phyloP scores from a whole-genome alignment of 2,797 vertebrate species.

The Premnoplex brunnescens region DNA sequence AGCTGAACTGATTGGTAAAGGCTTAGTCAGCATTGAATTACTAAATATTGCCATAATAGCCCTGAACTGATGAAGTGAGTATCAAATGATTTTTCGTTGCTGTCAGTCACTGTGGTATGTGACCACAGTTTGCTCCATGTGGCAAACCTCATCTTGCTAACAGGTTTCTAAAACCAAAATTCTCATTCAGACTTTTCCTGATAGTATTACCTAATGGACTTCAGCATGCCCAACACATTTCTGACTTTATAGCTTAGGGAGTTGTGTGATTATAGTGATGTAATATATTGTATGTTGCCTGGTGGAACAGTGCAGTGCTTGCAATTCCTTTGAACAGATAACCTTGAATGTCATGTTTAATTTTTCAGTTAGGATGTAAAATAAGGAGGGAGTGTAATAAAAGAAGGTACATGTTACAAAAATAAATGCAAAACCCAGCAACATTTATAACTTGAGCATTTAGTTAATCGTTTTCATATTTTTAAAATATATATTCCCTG shows the following conservation, averaged over 20 bases:
- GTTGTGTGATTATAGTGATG: not conserved
- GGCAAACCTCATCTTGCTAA: not conserved
- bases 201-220: not conserved
- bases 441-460: not conserved
- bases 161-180: constrained; percentile 12
- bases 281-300: not conserved
- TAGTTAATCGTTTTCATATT: not conserved
- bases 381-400: not conserved
- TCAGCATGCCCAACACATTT: not conserved
- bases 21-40: constrained; percentile 30
- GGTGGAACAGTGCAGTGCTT: not conserved
- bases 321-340: not conserved
- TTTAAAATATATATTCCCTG: fast-evolving
- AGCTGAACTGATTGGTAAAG: constrained; percentile 21
- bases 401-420: not conserved
- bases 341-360: not conserved
- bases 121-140: not conserved
- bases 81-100: constrained; percentile 68
- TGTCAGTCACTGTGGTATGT: not conserved
- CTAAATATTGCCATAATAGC: constrained; percentile 63
- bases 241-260: not conserved
- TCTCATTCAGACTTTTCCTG: not conserved
- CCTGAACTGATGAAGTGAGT: constrained; percentile 44
- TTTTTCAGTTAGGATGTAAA: constrained; percentile 22
- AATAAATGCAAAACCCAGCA: not conserved